phyloP scores from a whole-genome alignment of 2,888 invertebrate genomes.

The Nephrotoma appendiculata region DNA sequence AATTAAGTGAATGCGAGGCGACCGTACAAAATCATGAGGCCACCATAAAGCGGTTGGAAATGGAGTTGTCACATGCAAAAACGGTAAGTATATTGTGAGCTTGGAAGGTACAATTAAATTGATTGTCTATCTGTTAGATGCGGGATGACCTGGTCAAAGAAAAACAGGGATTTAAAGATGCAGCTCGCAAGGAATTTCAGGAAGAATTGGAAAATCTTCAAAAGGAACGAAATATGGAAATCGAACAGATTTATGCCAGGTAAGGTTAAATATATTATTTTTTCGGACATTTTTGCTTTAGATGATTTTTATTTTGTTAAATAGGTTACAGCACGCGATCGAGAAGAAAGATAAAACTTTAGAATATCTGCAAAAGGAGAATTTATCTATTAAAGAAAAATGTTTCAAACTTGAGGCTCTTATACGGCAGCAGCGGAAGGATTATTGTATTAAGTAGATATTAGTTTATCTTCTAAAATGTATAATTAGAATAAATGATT shows the following conservation, averaged over 20 bases:
- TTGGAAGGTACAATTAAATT: neutral
- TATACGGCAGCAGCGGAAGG: constrained; percentile 62
- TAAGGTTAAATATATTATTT: constrained; percentile 21
- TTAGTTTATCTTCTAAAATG: too few species aligned
- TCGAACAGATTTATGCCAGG: constrained; percentile 69
- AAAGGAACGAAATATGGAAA: constrained; percentile 55
- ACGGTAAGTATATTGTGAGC: constrained; percentile 33
- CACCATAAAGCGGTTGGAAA: constrained; percentile 47
- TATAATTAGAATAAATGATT: too few species aligned
- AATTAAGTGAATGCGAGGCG: constrained; percentile 50
- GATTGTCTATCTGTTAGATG: constrained; percentile 21
- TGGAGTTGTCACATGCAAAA: constrained; percentile 46
- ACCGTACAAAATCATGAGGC: constrained; percentile 40
- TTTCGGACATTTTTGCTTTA: neutral
- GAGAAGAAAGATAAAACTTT: constrained; percentile 66
- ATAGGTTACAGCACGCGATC: constrained; percentile 65
- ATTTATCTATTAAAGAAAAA: constrained; percentile 52
- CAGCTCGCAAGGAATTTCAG: constrained; percentile 47
- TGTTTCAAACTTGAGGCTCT: constrained; percentile 59
- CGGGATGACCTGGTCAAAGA: constrained; percentile 39
- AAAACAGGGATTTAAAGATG: constrained; percentile 39
- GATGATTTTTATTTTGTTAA: neutral
- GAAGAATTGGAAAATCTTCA: constrained; percentile 45
- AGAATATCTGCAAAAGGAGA: constrained; percentile 53
- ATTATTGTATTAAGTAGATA: constrained; percentile 36